Evolutionary conservation across 2,797 vertebrate species (phyloP).

Genomic region (Malurus leucopterus): DNA sequence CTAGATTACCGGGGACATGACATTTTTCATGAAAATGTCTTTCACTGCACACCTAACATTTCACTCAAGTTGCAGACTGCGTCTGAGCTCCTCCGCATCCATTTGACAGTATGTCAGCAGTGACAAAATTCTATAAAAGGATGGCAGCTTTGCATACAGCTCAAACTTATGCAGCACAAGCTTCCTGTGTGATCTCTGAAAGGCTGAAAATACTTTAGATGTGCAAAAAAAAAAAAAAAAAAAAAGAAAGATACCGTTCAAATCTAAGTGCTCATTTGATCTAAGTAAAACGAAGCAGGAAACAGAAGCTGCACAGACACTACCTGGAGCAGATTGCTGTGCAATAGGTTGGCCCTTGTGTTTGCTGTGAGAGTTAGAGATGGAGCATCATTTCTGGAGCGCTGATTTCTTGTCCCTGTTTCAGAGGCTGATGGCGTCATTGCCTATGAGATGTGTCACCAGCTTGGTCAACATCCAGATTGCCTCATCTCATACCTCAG

Average conservation of each 20-base stretch:
- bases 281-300: conserved; percentile 7
- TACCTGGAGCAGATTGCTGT: conserved; percentile 30
- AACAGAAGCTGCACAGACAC: not conserved
- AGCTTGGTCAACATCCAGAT: conserved; percentile 10
- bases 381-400: not conserved
- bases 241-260: not conserved
- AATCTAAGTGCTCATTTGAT: not conserved
- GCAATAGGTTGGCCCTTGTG: not conserved
- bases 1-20: not conserved
- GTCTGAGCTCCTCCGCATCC: conserved; percentile 41
- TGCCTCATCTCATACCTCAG: not conserved
- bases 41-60: conserved; percentile 35
- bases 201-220: conserved; percentile 47
- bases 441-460: not conserved
- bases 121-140: conserved; percentile 62
- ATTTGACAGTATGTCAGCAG: conserved; percentile 47
- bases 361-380: not conserved
- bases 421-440: not conserved
- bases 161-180: conserved; percentile 33
- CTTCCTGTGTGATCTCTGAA: conserved; percentile 57
- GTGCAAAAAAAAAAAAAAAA: not conserved
- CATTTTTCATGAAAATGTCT: conserved; percentile 30
- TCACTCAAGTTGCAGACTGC: not conserved
- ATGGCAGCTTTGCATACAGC: conserved; percentile 53
- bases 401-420: not conserved